Evolutionary conservation across 2,888 invertebrate genomes (phyloP), one percentile per base, ranked within the genome.

Genomic region (Eristalinus aeneus): DNA sequence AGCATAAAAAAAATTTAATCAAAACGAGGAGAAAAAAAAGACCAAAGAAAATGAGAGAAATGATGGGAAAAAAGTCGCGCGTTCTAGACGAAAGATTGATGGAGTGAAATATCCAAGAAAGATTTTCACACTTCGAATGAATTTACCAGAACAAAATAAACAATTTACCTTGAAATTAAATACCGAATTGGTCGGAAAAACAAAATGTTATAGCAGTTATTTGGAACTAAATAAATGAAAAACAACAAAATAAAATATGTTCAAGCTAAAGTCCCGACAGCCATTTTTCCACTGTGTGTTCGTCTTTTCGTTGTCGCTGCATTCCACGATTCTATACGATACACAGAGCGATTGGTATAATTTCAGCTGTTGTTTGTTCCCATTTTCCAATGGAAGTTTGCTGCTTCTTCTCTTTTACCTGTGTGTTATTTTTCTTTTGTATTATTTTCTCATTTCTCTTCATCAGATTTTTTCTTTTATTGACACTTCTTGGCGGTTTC

Each of bases 301-400:
- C 39, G 75, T 39, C 60, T 87, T 69, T 78, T 82, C 74, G 77
- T 78, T 67, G 69, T 87, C 82, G 36, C 32, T 75, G 46, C 46
- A 3, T 87, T 87, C 87, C 87, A 81, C 63, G 61, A 79, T 82
- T 81, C 69, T 73, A 67, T 77, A 78, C 81, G 77, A 56, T 81
- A 58, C 32, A 60, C 27, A 27, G 5, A 69, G 22, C 22, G 22
- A 32, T 67, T 87, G 87, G 87, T 87, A 71, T 77, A 87, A 74
- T 46, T 87, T 87, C 83, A 87, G 78, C 83, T 87, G 87, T 87
- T 82, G 53, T 87, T 82, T 87, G 71, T 77, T 80, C 61, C 53
- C 20, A 23, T 27, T 22, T 64, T 58, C 56, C 75, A 76, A 9
- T 67, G 31, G 61, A 53, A 53, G 46, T 46, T n/a, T 27, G 27